A percentile compares a stretch with the other conserved stretches of the same genome.
Evolutionary conservation across 2,888 invertebrate species (phyloP).

Genomic region (Eupeodes latifasciatus): DNA sequence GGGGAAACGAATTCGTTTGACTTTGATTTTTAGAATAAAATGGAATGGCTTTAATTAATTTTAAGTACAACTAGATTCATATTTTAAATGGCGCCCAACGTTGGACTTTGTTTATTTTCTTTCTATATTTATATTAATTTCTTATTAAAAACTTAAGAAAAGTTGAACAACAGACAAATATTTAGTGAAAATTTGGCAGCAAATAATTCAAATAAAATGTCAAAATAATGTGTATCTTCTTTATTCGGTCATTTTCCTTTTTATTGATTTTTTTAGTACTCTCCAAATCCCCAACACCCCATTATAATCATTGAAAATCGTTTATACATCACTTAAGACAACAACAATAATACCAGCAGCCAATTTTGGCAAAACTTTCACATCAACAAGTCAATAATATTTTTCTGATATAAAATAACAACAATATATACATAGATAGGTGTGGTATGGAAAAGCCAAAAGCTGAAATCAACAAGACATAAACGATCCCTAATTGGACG

Average conservation of each 20-base stretch:
- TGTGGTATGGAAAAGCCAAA: slow-evolving; percentile 11
- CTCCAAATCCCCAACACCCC: slow-evolving; percentile 1
- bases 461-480: slow-evolving; percentile 46
- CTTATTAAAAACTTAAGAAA: too few relatives aligned
- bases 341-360: slow-evolving; percentile 7
- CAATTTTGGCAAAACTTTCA: slow-evolving; percentile 49
- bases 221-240: neutral
- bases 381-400: slow-evolving; percentile 64
- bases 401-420: neutral
- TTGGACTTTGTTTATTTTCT: neutral
- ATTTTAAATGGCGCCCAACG: slow-evolving; percentile 26
- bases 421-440: slow-evolving; percentile 3
- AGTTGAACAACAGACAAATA: too few relatives aligned
- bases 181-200: too few relatives aligned
- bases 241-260: neutral
- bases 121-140: neutral
- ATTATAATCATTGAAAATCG: neutral
- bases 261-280: neutral
- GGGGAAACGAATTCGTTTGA: neutral
- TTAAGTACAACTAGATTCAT: too few relatives aligned
- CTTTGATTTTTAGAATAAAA: neutral
- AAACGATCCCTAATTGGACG: slow-evolving; percentile 61
- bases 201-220: neutral
- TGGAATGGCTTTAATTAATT: slow-evolving; percentile 1
- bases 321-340: neutral